Conservation (phyloP, 2,797 vertebrate genomes). For the Cyclura pinguis region DNA sequence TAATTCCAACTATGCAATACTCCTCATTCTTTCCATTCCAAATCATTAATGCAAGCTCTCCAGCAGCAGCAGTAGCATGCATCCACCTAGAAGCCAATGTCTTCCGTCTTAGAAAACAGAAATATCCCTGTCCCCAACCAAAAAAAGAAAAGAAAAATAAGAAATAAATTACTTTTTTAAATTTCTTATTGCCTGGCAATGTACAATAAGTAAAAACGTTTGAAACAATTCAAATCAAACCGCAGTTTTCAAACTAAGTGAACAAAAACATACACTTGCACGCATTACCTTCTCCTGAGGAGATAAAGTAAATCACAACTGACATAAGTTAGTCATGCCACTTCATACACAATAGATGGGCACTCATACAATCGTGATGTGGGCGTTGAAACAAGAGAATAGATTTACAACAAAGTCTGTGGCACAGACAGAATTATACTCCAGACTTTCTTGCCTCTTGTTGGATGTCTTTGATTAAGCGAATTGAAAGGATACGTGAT, state of each 20-base stretch:
- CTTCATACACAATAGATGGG: slow-evolving; percentile 4
- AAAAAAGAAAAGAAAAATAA: neutral
- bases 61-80: neutral
- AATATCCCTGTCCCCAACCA: neutral
- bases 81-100: neutral
- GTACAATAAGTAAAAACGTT: neutral
- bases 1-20: neutral
- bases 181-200: too few relatives aligned
- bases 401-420: neutral
- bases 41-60: slow-evolving; percentile 15
- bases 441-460: neutral
- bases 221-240: slow-evolving; percentile 5
- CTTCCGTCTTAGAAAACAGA: slow-evolving; percentile 18
- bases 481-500: neutral
- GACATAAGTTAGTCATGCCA: slow-evolving; percentile 29
- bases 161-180: neutral
- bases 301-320: slow-evolving; percentile 36
- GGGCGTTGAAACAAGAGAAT: neutral
- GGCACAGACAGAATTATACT: neutral
- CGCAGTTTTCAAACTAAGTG: slow-evolving; percentile 19
- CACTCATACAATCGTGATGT: neutral
- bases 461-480: neutral
- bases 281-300: neutral
- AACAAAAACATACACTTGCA: slow-evolving; percentile 18
- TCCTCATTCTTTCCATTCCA: neutral